Evolutionary conservation across 2,888 invertebrate genomes (phyloP).

Genomic region (Capitulum mitella): DNA sequence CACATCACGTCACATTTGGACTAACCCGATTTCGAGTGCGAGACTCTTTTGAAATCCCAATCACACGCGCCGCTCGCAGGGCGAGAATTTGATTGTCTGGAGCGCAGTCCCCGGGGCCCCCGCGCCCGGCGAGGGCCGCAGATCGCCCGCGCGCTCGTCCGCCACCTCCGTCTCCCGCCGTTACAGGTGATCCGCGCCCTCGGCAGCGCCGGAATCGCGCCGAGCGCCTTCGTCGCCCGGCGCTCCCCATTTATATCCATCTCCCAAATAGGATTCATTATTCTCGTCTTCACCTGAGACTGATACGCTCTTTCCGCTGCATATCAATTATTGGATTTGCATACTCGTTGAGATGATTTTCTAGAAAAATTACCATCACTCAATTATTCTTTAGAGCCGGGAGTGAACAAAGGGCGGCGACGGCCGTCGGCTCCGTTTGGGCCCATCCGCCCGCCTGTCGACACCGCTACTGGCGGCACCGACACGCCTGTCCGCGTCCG

Average conservation of each 20-base stretch:
- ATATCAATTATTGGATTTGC: slow-evolving; percentile 25
- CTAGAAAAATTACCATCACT: slow-evolving; percentile 21
- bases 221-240: not conserved
- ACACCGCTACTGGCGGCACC: no score
- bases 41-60: not conserved
- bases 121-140: no score
- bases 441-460: not conserved
- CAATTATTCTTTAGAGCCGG: slow-evolving; percentile 5
- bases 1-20: not conserved
- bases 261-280: slow-evolving; percentile 20
- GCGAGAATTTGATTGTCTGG: no score
- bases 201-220: not conserved
- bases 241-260: not conserved
- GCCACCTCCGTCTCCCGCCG: not conserved
- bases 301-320: slow-evolving; percentile 21
- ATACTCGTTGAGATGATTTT: slow-evolving; percentile 5
- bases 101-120: no score
- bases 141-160: not conserved
- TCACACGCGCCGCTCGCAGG: not conserved
- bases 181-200: not conserved
- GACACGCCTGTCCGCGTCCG: no score
- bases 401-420: not conserved
- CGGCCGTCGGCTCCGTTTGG: not conserved
- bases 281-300: not conserved
- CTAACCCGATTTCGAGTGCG: not conserved